These are phyloP conservation scores for Athalia cordata DNA, from an alignment of 2,888 invertebrate genomes.

Conservation along the genomic window DNA sequence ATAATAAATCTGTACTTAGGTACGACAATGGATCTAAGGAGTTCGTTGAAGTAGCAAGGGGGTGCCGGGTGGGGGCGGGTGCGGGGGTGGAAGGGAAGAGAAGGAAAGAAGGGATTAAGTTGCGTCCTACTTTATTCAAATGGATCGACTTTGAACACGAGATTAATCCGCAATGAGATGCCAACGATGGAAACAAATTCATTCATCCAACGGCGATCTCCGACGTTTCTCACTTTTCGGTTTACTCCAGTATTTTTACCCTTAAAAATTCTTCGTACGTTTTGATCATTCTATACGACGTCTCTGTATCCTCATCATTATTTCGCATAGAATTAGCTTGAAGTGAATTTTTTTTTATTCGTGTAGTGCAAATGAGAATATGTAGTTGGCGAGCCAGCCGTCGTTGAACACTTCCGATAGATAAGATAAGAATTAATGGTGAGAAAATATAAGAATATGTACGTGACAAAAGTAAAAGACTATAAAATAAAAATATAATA, in stretches of 20 bases:
- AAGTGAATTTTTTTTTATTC: too few species aligned
- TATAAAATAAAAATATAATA: too few species aligned
- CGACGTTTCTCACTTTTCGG: background rate
- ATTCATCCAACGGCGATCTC: background rate
- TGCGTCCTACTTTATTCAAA: constrained; percentile 64
- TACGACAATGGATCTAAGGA: constrained; percentile 61
- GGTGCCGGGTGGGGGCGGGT: background rate
- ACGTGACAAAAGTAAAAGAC: too few species aligned
- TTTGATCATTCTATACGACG: too few species aligned
- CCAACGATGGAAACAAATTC: constrained; percentile 37
- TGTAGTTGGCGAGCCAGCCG: too few species aligned
- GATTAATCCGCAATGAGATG: constrained; percentile 62
- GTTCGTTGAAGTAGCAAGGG: constrained; percentile 22
- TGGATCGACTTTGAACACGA: constrained; percentile 61
- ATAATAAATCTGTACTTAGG: constrained; percentile 69
- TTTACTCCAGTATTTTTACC: background rate
- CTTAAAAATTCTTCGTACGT: background rate
- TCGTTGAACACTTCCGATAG: too few species aligned
- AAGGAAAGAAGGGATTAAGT: constrained; percentile 68
- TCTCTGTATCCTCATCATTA: too few species aligned
- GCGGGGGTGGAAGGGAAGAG: constrained; percentile 51
- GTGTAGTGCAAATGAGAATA: too few species aligned
- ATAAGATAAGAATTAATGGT: too few species aligned
- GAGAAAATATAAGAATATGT: too few species aligned
- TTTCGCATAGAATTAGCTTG: too few species aligned